Conservation (phyloP, 2,113 vertebrate genomes). For the Corythaeola cristata region DNA sequence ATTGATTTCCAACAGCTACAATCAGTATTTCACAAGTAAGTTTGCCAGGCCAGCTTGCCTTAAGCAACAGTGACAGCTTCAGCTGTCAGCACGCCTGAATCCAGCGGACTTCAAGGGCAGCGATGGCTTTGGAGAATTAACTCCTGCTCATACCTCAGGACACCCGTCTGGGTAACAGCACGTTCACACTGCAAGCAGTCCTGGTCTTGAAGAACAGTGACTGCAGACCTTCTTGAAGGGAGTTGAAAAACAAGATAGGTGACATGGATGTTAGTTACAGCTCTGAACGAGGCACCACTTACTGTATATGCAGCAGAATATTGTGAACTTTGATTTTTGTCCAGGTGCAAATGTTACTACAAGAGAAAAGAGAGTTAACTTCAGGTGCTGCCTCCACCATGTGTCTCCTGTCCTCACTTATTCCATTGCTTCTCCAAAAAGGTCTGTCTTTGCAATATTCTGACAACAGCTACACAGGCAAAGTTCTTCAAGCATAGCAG, state of each 20-base stretch:
- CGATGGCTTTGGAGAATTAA: background rate
- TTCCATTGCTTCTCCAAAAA: background rate
- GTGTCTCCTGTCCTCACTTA: background rate
- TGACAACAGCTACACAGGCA: background rate
- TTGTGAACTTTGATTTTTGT: conserved; percentile 81
- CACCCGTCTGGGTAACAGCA: background rate
- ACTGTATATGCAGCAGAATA: conserved; percentile 86
- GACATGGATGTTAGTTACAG: background rate
- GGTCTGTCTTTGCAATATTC: background rate
- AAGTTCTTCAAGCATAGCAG: background rate
- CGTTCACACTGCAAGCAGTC: background rate
- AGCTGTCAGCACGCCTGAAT: background rate
- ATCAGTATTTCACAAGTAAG: background rate
- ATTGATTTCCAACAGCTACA: background rate
- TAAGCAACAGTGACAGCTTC: background rate
- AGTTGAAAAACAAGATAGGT: background rate
- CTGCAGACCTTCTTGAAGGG: background rate
- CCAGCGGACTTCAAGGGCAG: background rate
- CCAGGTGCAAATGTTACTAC: conserved; percentile 83
- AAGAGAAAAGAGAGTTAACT: background rate
- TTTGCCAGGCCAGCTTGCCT: background rate
- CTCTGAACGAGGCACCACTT: conserved; percentile 69
- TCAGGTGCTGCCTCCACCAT: background rate
- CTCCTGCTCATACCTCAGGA: background rate
- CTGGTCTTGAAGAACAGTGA: background rate